Evolutionary conservation across 2,888 invertebrate genomes (phyloP).

Genomic region (Coremacera marginata): DNA sequence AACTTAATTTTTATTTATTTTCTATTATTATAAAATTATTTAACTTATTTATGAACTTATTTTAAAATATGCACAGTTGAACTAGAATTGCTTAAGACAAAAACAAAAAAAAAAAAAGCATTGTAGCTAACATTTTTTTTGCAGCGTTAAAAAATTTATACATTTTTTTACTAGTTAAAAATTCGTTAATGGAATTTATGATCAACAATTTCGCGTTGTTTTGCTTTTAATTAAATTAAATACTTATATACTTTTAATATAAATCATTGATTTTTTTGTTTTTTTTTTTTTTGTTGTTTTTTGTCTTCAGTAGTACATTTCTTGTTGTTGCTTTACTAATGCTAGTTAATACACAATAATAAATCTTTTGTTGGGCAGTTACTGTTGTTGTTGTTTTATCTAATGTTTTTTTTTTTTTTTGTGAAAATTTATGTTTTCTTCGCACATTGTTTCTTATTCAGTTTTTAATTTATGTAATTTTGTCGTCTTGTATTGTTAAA

Average conservation of each 20-base stretch:
- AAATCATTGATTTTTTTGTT: slow-evolving; percentile 29
- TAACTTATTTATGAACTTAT: neutral
- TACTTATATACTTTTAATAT: slow-evolving; percentile 24
- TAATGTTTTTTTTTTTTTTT: slow-evolving; percentile 22
- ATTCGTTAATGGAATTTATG: slow-evolving; percentile 51
- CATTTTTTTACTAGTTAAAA: slow-evolving; percentile 43
- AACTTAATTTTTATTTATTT: slow-evolving; percentile 33
- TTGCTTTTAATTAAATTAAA: slow-evolving; percentile 42
- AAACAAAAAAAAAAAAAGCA: neutral
- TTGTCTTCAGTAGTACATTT: slow-evolving; percentile 18
- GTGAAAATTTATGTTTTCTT: slow-evolving; percentile 14
- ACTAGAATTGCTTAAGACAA: slow-evolving; percentile 1
- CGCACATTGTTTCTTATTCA: slow-evolving; percentile 5
- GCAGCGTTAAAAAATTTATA: slow-evolving; percentile 28
- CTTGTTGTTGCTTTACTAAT: slow-evolving; percentile 26
- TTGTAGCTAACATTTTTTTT: slow-evolving; percentile 25
- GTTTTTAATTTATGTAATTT: slow-evolving; percentile 38
- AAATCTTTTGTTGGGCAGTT: slow-evolving; percentile 54
- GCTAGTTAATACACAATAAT: slow-evolving; percentile 41
- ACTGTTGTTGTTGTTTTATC: slow-evolving; percentile 48
- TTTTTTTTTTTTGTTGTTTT: slow-evolving; percentile 3
- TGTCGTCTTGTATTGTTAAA: slow-evolving; percentile 28
- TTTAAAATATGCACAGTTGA: neutral
- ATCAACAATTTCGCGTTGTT: slow-evolving; percentile 49
- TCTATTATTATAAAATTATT: slow-evolving; percentile 8